Percentiles rank a stretch among this genome's conserved stretches.
These are phyloP conservation scores for Perca flavescens DNA, from an alignment of 2,113 vertebrate species.

Conservation along the genomic window DNA sequence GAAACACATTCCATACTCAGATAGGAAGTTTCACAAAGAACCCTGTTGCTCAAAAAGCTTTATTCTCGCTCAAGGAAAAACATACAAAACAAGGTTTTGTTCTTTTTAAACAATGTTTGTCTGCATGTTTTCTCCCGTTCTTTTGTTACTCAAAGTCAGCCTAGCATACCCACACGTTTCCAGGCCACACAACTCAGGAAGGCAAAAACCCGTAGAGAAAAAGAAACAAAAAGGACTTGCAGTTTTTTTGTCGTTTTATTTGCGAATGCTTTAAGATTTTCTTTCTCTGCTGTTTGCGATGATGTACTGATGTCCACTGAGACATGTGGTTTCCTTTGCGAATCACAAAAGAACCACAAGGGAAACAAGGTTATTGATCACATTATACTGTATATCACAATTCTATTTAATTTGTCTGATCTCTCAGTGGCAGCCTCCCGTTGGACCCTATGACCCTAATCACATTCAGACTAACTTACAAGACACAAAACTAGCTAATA, in stretches of 20 bases:
- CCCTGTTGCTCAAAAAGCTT: conserved; percentile 78
- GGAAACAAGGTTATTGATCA: conserved; percentile 5
- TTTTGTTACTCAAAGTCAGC: conserved; percentile 31
- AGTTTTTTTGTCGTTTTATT: conserved; percentile 37
- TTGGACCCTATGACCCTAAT: background rate
- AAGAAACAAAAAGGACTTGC: conserved; percentile 14
- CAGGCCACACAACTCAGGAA: conserved; percentile 70
- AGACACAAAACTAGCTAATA: conserved; percentile 24
- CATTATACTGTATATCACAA: background rate
- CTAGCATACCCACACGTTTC: conserved; percentile 38
- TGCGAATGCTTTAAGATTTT: conserved; percentile 14
- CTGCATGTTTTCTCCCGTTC: conserved; percentile 37
- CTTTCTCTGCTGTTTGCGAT: background rate
- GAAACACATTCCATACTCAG: conserved; percentile 71
- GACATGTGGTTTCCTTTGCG: background rate
- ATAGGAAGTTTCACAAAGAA: conserved; percentile 70
- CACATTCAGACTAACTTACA: conserved; percentile 2
- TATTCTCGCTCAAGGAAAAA: conserved; percentile 78
- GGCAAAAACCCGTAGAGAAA: conserved; percentile 43
- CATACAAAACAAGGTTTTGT: conserved; percentile 61
- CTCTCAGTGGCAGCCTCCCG: background rate
- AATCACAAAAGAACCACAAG: conserved; percentile 1
- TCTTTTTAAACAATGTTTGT: conserved; percentile 58
- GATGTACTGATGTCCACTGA: background rate
- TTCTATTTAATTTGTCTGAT: background rate